Conservation (phyloP, 2,113 vertebrate species). For the Tautogolabrus adspersus region DNA sequence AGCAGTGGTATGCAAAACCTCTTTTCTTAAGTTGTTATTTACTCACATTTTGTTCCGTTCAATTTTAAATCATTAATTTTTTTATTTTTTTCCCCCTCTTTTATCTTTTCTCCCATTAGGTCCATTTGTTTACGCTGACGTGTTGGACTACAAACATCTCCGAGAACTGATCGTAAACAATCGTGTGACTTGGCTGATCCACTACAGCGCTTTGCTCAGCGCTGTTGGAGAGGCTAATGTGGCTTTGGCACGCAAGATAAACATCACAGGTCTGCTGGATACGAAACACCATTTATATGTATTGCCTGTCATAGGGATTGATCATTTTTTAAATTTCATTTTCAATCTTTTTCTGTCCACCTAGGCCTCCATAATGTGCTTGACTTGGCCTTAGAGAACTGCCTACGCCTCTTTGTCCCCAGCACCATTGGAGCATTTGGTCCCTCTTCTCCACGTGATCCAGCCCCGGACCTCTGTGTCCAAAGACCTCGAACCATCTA, state of each 20-base stretch:
- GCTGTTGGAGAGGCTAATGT: conserved; percentile 83
- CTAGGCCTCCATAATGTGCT: conserved; percentile 85
- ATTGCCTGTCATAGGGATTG: background rate
- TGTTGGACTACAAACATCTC: conserved; percentile 84
- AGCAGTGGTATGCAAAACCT: conserved; percentile 72
- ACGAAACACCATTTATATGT: background rate
- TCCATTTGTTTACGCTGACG: conserved; percentile 84
- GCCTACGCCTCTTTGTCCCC: conserved; percentile 84
- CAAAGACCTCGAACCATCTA: conserved; percentile 86
- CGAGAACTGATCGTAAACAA: conserved; percentile 83
- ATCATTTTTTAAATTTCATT: background rate
- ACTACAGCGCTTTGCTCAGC: conserved; percentile 85
- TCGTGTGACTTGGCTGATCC: conserved; percentile 83
- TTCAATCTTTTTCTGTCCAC: conserved; percentile 20
- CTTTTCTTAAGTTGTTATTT: background rate
- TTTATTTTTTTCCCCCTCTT: background rate
- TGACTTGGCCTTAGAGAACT: conserved; percentile 84
- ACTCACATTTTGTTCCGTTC: background rate
- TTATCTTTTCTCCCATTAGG: conserved; percentile 62
- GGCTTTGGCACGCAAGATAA: conserved; percentile 83
- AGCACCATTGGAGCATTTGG: conserved; percentile 86
- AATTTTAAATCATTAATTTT: background rate
- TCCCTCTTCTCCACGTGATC: conserved; percentile 84
- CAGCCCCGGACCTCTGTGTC: conserved; percentile 84
- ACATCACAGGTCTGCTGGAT: conserved; percentile 82